These are phyloP conservation scores for Nephrotoma appendiculata DNA, from an alignment of 2,888 invertebrate species.

Conservation along the genomic window DNA sequence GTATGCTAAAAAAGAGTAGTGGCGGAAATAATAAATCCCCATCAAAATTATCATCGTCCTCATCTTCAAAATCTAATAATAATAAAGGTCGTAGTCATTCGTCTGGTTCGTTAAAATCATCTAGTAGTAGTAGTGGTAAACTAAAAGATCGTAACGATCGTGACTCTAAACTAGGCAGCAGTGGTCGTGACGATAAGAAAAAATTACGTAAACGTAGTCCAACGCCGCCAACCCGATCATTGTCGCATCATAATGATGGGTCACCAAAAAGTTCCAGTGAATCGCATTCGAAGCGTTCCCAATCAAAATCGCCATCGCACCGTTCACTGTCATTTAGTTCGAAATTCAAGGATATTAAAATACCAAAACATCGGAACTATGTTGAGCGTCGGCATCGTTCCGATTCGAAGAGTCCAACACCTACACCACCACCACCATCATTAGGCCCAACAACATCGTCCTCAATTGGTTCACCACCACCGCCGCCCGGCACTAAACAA, in stretches of 20 bases:
- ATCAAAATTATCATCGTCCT: constrained; percentile 14
- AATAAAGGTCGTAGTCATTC: constrained; percentile 7
- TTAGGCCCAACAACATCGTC: constrained; percentile 8
- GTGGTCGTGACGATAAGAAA: background rate
- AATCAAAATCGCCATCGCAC: background rate
- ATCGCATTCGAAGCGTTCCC: constrained; percentile 3
- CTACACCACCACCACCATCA: constrained; percentile 10
- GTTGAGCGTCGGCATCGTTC: constrained; percentile 45
- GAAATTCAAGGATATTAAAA: constrained; percentile 41
- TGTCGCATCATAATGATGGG: constrained; percentile 7
- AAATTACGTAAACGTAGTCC: background rate
- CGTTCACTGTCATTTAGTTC: background rate
- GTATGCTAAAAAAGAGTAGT: background rate
- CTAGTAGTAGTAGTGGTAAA: background rate
- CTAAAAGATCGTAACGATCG: background rate
- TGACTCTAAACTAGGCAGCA: background rate
- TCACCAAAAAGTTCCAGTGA: constrained; percentile 10
- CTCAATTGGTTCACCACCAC: constrained; percentile 11
- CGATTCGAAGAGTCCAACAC: constrained; percentile 42
- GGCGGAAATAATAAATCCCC: constrained; percentile 21
- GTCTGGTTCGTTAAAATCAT: constrained; percentile 2
- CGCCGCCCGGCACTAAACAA: constrained; percentile 12
- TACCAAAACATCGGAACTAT: constrained; percentile 47
- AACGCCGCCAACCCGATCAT: background rate
- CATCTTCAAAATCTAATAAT: constrained; percentile 10